Evolutionary conservation across 2,888 invertebrate species (phyloP), one percentile per base, ranked within the genome.

Genomic region (Norana najaformis): DNA sequence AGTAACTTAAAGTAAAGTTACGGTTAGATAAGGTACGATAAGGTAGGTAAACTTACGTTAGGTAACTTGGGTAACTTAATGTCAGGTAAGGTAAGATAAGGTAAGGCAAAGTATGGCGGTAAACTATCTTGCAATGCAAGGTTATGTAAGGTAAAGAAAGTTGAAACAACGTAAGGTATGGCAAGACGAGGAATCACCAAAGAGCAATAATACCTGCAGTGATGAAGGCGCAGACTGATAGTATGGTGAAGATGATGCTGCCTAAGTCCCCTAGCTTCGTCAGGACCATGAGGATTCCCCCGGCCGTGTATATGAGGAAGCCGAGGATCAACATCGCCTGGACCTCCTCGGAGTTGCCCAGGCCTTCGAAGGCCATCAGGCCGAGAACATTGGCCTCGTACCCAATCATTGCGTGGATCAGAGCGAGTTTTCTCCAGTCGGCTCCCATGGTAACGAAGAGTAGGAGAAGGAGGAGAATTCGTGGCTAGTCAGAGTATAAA

Each of bases 261-360:
- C 85, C 85, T 35, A 85, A 37, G 16, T 35, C 85, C 14, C 85
- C 85, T 0, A 85, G 36, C 85, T 85, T 85, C 85, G 85, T 85
- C 35, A 85, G 85, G 85, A 85, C 85, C 85, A 85, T 85, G 85
- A 85, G 85, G 85, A 85, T 85, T 85, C 85, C 85, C 35, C 36
- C 85, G 37, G 36, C 36, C 36, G 85, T 85, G 85, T 85, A 37
- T 36, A 85, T 1, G 36, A 85, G 85, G 36, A 85, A 85, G 85
- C 85, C 85, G 85, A 85, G 85, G 36, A 85, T 85, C 20, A 85
- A 8, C 85, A 85, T 85, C 85, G 85, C 85, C 85, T 85, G 85
- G 36, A 85, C 16, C 36, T 11, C 85, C 36, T 85, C 85, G 3
- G 0, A 34, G 83, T 36, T 16, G 85, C 36, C 11, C 3, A 11